phyloP scores from a whole-genome alignment of 2,113 vertebrate genomes.

The mouse (Mus musculus) region DNA sequence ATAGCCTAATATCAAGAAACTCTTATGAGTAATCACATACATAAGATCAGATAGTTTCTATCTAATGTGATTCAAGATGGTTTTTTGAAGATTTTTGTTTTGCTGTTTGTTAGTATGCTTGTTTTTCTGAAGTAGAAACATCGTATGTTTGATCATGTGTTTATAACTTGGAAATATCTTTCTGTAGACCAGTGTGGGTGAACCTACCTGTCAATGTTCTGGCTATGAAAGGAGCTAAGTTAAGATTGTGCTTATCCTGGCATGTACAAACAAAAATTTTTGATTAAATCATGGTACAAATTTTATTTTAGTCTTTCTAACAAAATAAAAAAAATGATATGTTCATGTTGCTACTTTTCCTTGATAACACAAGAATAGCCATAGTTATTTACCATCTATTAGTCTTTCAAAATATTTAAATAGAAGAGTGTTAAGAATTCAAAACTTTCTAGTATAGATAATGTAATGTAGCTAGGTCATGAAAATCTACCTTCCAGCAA shows the following conservation, averaged over 20 bases:
- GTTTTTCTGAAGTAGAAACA: neutral
- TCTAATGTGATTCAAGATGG: neutral
- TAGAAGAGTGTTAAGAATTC: neutral
- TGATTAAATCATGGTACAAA: neutral
- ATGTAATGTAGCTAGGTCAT: constrained; percentile 49
- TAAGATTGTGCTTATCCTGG: neutral
- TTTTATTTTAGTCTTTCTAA: neutral
- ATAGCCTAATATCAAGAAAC: neutral
- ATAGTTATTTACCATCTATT: constrained; percentile 36
- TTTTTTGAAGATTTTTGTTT: too few species aligned
- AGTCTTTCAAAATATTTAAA: constrained; percentile 59
- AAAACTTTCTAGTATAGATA: constrained; percentile 26
- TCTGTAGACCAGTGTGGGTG: neutral
- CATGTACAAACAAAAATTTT: neutral
- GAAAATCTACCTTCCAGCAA: constrained; percentile 35
- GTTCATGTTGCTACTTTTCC: neutral
- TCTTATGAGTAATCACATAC: neutral
- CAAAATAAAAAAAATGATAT: too few species aligned
- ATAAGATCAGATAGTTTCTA: neutral
- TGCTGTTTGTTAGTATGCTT: neutral
- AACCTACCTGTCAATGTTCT: neutral
- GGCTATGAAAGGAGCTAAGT: neutral
- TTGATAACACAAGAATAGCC: neutral
- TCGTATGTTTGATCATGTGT: neutral
- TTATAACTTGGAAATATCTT: neutral